phyloP scores from a whole-genome alignment of 1,140 invertebrate species.

The Drosophila burlai region DNA sequence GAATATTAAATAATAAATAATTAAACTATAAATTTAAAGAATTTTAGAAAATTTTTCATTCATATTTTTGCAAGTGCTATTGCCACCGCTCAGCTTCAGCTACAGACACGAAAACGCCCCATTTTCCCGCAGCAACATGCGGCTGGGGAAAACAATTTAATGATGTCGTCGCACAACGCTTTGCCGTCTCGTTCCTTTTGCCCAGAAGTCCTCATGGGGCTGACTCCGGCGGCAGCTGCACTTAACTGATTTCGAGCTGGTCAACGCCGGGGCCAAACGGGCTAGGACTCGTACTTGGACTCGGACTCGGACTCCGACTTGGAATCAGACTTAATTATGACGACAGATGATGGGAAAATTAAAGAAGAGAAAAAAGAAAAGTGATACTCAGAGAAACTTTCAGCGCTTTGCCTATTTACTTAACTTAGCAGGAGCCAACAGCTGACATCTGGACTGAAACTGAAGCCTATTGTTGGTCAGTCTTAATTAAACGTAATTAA shows the following conservation, averaged over 20 bases:
- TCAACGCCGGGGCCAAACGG: constrained; percentile 21
- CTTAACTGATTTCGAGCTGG: constrained; percentile 50
- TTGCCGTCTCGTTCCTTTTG: constrained; percentile 40
- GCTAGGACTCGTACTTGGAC: constrained; percentile 4
- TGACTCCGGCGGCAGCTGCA: constrained; percentile 41
- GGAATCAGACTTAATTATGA: constrained; percentile 47
- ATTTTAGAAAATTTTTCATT: not conserved
- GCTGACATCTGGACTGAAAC: constrained; percentile 30
- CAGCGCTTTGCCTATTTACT: constrained; percentile 53
- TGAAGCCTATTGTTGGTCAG: constrained; percentile 39
- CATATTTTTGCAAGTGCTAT: constrained; percentile 4
- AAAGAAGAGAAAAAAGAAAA: not conserved
- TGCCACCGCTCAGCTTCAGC: constrained; percentile 14
- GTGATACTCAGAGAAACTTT: constrained; percentile 43
- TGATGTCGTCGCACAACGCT: constrained; percentile 69
- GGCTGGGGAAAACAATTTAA: constrained; percentile 79
- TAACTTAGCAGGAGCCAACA: constrained; percentile 48
- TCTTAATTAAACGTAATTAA: constrained; percentile 82
- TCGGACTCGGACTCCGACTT: not conserved
- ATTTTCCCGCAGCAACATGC: constrained; percentile 50
- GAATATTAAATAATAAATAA: not conserved
- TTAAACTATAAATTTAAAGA: not conserved
- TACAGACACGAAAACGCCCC: constrained; percentile 13
- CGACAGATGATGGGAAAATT: constrained; percentile 24
- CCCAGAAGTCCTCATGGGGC: constrained; percentile 13